phyloP scores from a whole-genome alignment of 2,113 vertebrate species.

The Hypocryptadius cinnamomeus region DNA sequence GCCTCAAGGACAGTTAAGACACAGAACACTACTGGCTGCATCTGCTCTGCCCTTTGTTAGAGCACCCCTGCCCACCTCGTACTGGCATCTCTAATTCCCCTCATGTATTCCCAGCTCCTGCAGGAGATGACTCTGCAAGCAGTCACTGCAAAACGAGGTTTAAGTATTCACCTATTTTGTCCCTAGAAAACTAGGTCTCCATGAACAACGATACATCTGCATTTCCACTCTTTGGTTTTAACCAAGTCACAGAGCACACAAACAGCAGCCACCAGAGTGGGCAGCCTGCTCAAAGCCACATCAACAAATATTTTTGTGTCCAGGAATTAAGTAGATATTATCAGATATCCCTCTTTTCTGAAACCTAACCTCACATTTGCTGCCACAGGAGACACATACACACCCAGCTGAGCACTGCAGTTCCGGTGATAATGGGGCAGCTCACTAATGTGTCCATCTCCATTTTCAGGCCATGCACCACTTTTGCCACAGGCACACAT shows the following conservation, averaged over 20 bases:
- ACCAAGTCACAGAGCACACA: neutral
- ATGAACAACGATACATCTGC: fast-evolving
- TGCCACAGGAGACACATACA: neutral
- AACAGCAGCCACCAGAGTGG: neutral
- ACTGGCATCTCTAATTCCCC: neutral
- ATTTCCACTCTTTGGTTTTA: neutral
- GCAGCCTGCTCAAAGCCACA: neutral
- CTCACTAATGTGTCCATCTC: neutral
- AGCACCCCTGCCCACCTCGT: neutral
- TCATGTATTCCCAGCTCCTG: neutral
- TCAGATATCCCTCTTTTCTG: neutral
- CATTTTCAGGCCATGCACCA: neutral
- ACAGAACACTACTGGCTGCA: neutral
- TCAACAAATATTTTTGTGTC: neutral
- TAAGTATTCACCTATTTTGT: neutral
- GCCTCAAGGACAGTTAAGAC: neutral
- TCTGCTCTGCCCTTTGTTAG: neutral
- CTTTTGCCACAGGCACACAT: neutral
- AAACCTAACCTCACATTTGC: neutral
- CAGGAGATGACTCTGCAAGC: neutral
- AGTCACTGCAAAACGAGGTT: neutral
- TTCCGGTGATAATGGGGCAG: neutral
- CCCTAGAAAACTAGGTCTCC: neutral
- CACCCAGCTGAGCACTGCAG: fast-evolving
- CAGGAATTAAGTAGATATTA: neutral